Conservation (phyloP, 2,797 vertebrate genomes). For the Crypturellus tataupa region DNA sequence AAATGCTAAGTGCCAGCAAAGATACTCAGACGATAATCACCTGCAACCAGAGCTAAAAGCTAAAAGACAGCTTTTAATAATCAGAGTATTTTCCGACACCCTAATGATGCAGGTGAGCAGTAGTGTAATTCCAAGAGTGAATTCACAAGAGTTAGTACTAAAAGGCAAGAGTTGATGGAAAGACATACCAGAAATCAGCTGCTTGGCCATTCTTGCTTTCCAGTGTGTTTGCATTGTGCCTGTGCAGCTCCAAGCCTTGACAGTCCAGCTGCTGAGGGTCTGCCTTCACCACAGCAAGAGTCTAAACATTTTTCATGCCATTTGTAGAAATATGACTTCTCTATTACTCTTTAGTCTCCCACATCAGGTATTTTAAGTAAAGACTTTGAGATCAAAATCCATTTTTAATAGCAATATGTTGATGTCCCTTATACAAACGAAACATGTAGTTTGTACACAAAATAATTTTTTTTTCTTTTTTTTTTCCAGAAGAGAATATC, state of each 20-base stretch:
- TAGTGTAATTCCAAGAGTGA: rapidly evolving
- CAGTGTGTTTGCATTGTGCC: not conserved
- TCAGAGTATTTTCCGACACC: not conserved
- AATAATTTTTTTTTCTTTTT: constrained; percentile 1
- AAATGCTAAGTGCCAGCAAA: not conserved
- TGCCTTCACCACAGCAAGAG: not conserved
- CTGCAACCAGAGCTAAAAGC: not conserved
- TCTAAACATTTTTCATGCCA: not conserved
- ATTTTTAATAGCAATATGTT: not conserved
- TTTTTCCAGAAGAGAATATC: constrained; percentile 92
- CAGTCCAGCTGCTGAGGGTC: not conserved
- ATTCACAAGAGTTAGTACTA: not conserved
- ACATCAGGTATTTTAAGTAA: not conserved
- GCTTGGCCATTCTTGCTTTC: not conserved
- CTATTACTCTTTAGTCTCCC: not conserved
- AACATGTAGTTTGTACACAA: not conserved
- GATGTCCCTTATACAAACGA: not conserved
- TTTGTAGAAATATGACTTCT: not conserved
- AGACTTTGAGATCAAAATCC: not conserved
- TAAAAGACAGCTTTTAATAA: not conserved
- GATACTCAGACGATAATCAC: not conserved
- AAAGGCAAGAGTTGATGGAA: not conserved
- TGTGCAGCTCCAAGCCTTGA: not conserved
- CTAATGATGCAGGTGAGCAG: not conserved
- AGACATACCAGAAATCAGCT: not conserved